Evolutionary conservation across 2,888 invertebrate species (phyloP), one percentile per base, ranked within the genome.

Genomic region (Molorchus minor): DNA sequence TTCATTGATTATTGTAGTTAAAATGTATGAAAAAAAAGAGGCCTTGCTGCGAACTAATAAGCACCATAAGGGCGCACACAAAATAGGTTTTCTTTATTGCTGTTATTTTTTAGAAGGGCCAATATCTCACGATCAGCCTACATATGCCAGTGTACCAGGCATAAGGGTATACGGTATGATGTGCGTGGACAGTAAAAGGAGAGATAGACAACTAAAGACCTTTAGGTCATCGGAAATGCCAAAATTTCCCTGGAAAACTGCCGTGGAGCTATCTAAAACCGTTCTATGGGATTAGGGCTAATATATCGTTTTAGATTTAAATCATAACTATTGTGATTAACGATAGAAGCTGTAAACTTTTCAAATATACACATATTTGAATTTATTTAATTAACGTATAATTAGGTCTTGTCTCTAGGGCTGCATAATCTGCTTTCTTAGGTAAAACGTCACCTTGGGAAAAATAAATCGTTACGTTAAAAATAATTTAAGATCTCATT

Each of bases 131-230:
- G 94, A 94, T 78, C 94, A 94, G 77, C 95, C 96, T 10, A 93
- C 94, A 0, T 96, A 96, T 77, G 96, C 95, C 1, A 93, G 94
- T 69, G 94, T 96, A 7, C 95, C 95, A 2, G 95, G 95, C 1
- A 95, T 96, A 64, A 86, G 94, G 66, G 95, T 96, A 0, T 96
- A 93, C 75, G 96, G 95, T 40, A 96, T 96, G 95, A 92, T 95
- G 89, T 95, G 95, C 77, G 92, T 93, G 0, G 83, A 83, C 69
- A 78, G 74, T 58, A 74, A 72, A 64, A 71, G 72, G 51, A 70
- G 71, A 60, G 75, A 83, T 65, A 77, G 82, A 64, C 82, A 83
- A 33, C 68, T 83, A 58, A 77, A 84, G 64, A 78, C 80, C 62
- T 77, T 79, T 36, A 80, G 83, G 66, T 81, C 81, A 65, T 76